A percentile compares a stretch with the other conserved stretches of the same genome.
Conservation (phyloP, 2,888 invertebrate genomes). For the Boloria euphrosyne region DNA sequence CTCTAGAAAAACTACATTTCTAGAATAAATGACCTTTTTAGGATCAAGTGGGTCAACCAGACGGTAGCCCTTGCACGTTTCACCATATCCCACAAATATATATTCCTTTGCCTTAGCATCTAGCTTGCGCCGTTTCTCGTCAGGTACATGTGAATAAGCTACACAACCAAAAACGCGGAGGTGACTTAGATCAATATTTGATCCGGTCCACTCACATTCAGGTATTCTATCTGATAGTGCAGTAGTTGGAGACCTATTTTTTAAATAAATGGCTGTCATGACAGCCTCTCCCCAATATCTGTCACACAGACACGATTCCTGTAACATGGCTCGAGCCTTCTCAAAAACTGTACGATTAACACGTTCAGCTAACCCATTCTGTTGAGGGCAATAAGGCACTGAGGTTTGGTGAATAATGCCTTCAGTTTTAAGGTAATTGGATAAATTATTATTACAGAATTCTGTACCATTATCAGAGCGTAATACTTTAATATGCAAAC, state of each 20-base stretch:
- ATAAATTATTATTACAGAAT: slow-evolving; percentile 5
- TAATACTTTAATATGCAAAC: slow-evolving; percentile 5
- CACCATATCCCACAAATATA: slow-evolving; percentile 1
- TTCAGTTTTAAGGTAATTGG: slow-evolving; percentile 8
- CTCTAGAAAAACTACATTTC: neutral
- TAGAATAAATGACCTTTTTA: neutral
- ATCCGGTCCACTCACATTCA: too few relatives aligned
- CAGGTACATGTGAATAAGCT: neutral
- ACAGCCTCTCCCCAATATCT: slow-evolving; percentile 12
- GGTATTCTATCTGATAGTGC: too few relatives aligned
- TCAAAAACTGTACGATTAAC: too few relatives aligned
- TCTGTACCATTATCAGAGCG: slow-evolving; percentile 19
- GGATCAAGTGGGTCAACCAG: neutral
- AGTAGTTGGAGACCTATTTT: slow-evolving; percentile 2
- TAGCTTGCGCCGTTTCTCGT: neutral
- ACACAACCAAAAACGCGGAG: slow-evolving; percentile 3
- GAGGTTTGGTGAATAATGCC: slow-evolving; percentile 29
- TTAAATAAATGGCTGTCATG: slow-evolving; percentile 9
- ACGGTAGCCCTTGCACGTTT: neutral
- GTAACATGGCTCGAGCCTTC: slow-evolving; percentile 11
- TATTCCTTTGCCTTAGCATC: neutral
- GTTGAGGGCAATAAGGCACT: slow-evolving; percentile 18
- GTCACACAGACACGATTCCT: slow-evolving; percentile 13
- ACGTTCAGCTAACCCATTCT: too few relatives aligned
- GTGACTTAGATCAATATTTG: neutral